Evolutionary conservation across 2,113 vertebrate species (phyloP), one percentile per base, ranked within the genome.

Genomic region (Hyla sarda): DNA sequence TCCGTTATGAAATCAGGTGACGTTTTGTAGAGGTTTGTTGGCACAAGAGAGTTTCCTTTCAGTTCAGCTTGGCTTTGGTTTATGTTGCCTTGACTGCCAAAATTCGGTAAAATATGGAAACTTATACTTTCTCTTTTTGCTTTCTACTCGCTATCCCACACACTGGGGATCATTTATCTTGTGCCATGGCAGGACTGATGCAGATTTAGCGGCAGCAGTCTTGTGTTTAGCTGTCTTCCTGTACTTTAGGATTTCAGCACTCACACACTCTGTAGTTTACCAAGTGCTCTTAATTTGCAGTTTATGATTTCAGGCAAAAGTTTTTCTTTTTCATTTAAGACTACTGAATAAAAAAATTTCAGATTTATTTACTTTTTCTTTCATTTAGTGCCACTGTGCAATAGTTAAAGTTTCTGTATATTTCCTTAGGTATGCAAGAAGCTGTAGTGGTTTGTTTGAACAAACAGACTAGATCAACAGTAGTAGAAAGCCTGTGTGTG

Each of bases 391-490:
- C 16, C 37, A n/a, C 9, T 23, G 37, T 56, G n/a, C 17, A 34
- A 78, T 34, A 9, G 30, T 79, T 56, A 25, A 28, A 25, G n/a
- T 75, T 34, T 37, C 32, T 62, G 30, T 47, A 45, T 16, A 88
- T 90, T 45, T 89, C 69, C 86, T 77, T 92, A 99, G 98, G 98
- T 91, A 92, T 98, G 90, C 97, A 97, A 92, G 97, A 99, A 91
- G 96, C 97, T 14, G 94, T 99, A 89, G 95, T 98, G 87, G 96
- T 96, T 90, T 99, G 98, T 90, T 92, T 98, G 90, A 99, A 99
- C 93, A 97, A 97, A 93, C 96, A 98, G 92, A 98, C 96, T 5
- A 93, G 95, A 88, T 96, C 97, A 86, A 89, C 92, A 5, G 92
- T 87, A 0, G 95, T 96, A 0, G 95, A 98, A 88, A 93, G 76